Conservation (phyloP, 2,888 invertebrate species). For the Heliconius cydno region DNA sequence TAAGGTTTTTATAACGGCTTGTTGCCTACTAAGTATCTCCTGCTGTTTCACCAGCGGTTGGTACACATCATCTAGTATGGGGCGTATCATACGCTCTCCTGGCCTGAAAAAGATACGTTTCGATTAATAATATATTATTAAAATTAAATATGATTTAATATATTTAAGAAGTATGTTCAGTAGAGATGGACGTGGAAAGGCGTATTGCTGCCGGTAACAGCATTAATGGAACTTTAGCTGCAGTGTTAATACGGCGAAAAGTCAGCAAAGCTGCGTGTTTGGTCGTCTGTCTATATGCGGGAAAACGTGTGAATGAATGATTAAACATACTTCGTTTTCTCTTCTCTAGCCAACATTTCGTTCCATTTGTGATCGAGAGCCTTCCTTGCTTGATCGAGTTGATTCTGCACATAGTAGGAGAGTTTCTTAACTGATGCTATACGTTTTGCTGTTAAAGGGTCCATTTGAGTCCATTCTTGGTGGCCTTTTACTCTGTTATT, state of each 20-base stretch:
- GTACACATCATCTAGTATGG: slow-evolving; percentile 90
- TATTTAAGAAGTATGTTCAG: too few species aligned
- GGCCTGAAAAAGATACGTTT: slow-evolving; percentile 54
- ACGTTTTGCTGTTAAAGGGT: slow-evolving; percentile 87
- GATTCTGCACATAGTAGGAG: slow-evolving; percentile 88
- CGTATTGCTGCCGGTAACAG: too few species aligned
- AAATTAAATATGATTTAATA: neutral
- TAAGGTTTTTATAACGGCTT: slow-evolving; percentile 72
- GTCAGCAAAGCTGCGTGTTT: too few species aligned
- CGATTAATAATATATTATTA: neutral
- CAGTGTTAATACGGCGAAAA: too few species aligned
- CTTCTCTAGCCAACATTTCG: slow-evolving; percentile 68
- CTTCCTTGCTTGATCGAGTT: slow-evolving; percentile 87
- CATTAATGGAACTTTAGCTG: too few species aligned
- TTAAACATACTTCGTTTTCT: slow-evolving; percentile 69
- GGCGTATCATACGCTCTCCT: slow-evolving; percentile 83
- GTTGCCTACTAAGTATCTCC: slow-evolving; percentile 85
- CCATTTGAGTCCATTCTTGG: slow-evolving; percentile 79
- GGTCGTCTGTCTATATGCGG: neutral
- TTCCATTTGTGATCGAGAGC: slow-evolving; percentile 91
- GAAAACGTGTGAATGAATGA: neutral
- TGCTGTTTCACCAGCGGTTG: slow-evolving; percentile 90
- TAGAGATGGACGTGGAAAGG: too few species aligned
- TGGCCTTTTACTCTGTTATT: slow-evolving; percentile 67
- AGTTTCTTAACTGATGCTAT: slow-evolving; percentile 87